Base-by-base conservation (phyloP, 2,113 vertebrate species). In the Festucalex cinctus region DNA sequence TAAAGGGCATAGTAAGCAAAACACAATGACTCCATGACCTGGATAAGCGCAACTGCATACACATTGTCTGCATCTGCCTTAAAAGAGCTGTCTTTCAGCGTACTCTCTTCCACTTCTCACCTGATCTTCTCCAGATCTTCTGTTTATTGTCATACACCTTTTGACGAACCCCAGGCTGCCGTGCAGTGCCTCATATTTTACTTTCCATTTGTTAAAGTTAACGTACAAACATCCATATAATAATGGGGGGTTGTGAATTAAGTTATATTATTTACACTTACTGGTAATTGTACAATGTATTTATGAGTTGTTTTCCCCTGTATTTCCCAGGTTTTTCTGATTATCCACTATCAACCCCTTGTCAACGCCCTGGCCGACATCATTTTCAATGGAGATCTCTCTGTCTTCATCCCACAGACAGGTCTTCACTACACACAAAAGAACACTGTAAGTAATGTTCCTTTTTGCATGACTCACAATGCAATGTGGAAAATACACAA, bases 301-400 rank as follows among this genome's bases (percentile, higher is more conserved):
- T 43, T 22, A 44, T 26, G 6, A 37, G 12, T 61, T 28, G 12
- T 32, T 32, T 66, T 58, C 7, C 13, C 54, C 20, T 77, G n/a
- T 76, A 3, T 71, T 70, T 72, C 63, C 2, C 69, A 99, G 97
- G 96, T 99, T 74, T 99, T 99, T 85, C 90, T 99, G 56, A 98
- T 98, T 70, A 97, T 98, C 83, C 96, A 98, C 84, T 95, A 98
- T 6, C 93, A 93, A 56, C 96, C 97, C 1, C 89, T 99, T 89
- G 97, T 98, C 81, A 94, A 96, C 84, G 90, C 95, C 0, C 84
- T 99, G 83, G 96, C 96, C 1, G 94, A 98, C 22, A 95, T 98
- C 44, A 96, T 99, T 71, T 91, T 99, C 63, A 98, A 98, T 0
- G 97, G 97, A 8, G 96, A 99, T 82, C 91, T 97, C 56, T 94